phyloP scores from a whole-genome alignment of 1,140 invertebrate species.

The Drosophila orena region DNA sequence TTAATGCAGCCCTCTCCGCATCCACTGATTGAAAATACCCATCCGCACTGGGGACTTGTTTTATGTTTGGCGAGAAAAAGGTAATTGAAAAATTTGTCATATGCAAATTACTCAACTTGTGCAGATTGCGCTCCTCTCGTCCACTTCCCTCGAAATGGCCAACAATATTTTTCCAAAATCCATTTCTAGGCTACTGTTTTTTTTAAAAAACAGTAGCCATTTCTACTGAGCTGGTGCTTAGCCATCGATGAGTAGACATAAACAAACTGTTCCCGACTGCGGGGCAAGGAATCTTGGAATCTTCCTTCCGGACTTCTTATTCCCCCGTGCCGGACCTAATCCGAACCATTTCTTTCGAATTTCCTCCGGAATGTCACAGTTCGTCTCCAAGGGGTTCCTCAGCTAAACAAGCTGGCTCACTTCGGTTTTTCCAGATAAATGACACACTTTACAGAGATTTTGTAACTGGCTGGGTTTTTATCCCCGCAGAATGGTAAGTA shows the following conservation, averaged over 20 bases:
- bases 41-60: conserved; percentile 44
- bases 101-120: conserved; percentile 62
- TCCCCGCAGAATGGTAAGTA: background rate
- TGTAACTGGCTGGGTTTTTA: too few relatives aligned
- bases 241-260: conserved; percentile 34
- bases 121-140: background rate
- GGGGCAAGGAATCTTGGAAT: conserved; percentile 7
- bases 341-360: conserved; percentile 65
- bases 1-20: conserved; percentile 10
- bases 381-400: conserved; percentile 20
- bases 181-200: conserved; percentile 31
- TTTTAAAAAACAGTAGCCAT: conserved; percentile 11
- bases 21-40: conserved; percentile 7
- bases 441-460: background rate
- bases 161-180: conserved; percentile 26
- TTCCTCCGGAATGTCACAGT: conserved; percentile 47
- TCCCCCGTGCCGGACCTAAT: conserved; percentile 44
- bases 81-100: conserved; percentile 79
- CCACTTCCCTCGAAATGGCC: conserved; percentile 3
- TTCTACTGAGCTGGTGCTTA: conserved; percentile 30
- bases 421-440: conserved; percentile 25
- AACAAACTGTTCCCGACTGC: conserved; percentile 31
- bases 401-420: conserved; percentile 2
- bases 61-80: conserved; percentile 46
- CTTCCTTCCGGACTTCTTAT: conserved; percentile 4